These are phyloP conservation scores for Drosophila cardini DNA, from an alignment of 1,140 invertebrate genomes.

Conservation along the genomic window DNA sequence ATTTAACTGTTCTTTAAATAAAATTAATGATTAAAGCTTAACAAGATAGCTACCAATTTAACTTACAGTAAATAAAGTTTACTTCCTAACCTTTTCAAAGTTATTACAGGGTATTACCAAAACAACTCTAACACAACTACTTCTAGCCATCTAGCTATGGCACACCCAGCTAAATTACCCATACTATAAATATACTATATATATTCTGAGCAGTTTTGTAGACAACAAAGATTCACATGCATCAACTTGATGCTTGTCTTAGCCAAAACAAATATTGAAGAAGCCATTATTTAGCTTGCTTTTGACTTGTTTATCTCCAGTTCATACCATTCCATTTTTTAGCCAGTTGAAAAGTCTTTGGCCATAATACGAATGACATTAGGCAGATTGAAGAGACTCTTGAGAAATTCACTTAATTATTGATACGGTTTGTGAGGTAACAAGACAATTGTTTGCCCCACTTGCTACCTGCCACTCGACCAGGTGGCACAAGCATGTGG, in stretches of 20 bases:
- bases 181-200: conserved; percentile 1
- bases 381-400: conserved; percentile 5
- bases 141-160: conserved; percentile 8
- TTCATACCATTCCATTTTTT: not conserved
- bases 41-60: too few relatives aligned
- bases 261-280: conserved; percentile 21
- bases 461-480: conserved; percentile 37
- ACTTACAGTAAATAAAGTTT: too few relatives aligned
- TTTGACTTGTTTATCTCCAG: conserved; percentile 15
- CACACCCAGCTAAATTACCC: conserved; percentile 19
- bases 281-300: conserved; percentile 21
- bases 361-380: conserved; percentile 10
- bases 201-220: not conserved
- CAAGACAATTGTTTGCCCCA: conserved; percentile 14
- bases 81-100: too few relatives aligned
- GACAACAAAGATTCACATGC: conserved; percentile 13
- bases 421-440: conserved; percentile 22
- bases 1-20: too few relatives aligned
- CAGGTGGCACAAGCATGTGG: conserved; percentile 36
- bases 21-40: too few relatives aligned
- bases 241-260: conserved; percentile 5
- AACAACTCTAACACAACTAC: too few relatives aligned
- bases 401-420: conserved; percentile 23
- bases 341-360: conserved; percentile 6
- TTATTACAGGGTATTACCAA: too few relatives aligned